Evolutionary conservation across 1,140 invertebrate species (phyloP), one percentile per base, ranked within the genome.

Genomic region (Solenopsis invicta): DNA sequence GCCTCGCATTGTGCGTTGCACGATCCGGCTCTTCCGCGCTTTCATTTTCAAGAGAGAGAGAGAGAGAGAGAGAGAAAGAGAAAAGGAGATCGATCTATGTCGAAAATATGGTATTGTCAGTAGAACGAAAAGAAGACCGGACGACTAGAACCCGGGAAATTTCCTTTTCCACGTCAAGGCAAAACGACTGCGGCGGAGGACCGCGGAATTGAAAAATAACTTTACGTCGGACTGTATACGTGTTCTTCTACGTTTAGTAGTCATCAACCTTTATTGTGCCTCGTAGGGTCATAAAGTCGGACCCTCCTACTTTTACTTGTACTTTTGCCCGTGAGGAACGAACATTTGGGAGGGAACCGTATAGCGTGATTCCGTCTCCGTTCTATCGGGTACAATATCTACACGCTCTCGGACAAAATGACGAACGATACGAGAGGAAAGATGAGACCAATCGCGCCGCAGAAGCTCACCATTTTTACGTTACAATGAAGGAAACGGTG

Each of bases 171-270:
- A 21, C 48, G 54, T 72, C 54, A 16, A 9, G n/a, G 18, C 66
- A 21, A 45, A 78, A 67, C 12, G 71, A 59, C 13, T 37, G 41
- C 10, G 18, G 41, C 5, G 50, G 45, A 45, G 37, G 54, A 54
- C 62, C 52, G 41, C 52, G 67, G 86, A 91, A 91, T 87, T 91
- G 89, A 88, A 88, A 91, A 90, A 88, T 86, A 91, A 90, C 71
- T 91, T 91, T 88, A 88, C 77, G 74, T 18, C 86, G 62, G 59
- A 66, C 54, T 61, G 37, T 80, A 87, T 50, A 75, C n/a, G 41
- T 45, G 48, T 71, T 21, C 24, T 41, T 64, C 37, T 12, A 21
- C 54, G 41, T 90, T 90, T 87, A 90, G 88, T 45, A 89, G 89
- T 89, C 88, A 87, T 90, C 88, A 89, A 89, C 67, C 72, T 87